These are phyloP conservation scores for Thermophis baileyi DNA, from an alignment of 2,113 vertebrate genomes.

Conservation along the genomic window DNA sequence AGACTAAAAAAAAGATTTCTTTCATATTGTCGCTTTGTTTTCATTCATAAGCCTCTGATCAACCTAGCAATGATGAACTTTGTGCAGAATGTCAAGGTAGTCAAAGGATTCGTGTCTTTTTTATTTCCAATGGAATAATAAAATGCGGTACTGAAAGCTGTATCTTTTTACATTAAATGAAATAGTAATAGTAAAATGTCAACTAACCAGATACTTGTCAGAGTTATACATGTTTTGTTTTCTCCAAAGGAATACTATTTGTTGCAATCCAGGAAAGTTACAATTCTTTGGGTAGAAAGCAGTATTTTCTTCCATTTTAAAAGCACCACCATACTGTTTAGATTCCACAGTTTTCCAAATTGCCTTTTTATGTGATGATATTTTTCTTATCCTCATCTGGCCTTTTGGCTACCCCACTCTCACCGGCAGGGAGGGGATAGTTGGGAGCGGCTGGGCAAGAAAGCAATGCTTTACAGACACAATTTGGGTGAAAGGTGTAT, in stretches of 20 bases:
- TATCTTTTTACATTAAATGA: slow-evolving; percentile 12
- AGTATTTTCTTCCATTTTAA: background rate
- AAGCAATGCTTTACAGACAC: background rate
- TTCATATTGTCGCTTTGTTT: background rate
- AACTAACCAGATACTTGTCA: slow-evolving; percentile 27
- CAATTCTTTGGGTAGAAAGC: slow-evolving; percentile 21
- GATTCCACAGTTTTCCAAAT: background rate
- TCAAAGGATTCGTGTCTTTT: slow-evolving; percentile 9
- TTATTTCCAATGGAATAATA: slow-evolving; percentile 27
- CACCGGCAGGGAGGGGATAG: background rate
- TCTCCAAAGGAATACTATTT: slow-evolving; percentile 26
- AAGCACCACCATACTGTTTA: background rate
- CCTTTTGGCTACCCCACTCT: background rate
- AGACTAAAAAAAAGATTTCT: slow-evolving; percentile 29
- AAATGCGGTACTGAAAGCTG: background rate
- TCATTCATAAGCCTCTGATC: background rate
- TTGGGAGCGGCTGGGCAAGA: background rate
- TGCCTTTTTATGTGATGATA: background rate
- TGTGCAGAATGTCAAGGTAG: slow-evolving; percentile 46
- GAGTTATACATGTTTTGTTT: slow-evolving; percentile 47
- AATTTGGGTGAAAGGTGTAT: background rate
- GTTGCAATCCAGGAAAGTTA: slow-evolving; percentile 39
- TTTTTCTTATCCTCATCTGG: background rate
- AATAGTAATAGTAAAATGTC: slow-evolving; percentile 7
- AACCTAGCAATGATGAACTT: slow-evolving; percentile 33